phyloP scores from a whole-genome alignment of 2,797 vertebrate species.

The Sebastiscus albofasciatus region DNA sequence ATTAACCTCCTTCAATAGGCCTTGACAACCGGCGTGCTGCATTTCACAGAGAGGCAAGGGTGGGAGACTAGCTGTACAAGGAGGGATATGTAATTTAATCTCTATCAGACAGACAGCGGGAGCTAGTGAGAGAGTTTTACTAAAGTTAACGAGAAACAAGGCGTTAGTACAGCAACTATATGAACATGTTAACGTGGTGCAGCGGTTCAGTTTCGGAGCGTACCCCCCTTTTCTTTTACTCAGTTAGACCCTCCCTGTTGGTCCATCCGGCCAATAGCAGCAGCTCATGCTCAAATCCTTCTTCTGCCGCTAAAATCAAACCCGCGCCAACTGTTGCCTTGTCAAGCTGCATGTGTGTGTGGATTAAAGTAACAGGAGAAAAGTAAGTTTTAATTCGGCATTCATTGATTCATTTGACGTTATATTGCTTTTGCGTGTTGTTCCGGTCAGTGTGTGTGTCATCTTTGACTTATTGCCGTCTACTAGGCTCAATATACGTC shows the following conservation, averaged over 20 bases:
- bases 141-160: neutral
- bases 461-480: neutral
- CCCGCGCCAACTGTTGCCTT: rapidly evolving
- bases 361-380: neutral
- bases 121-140: too few relatives aligned
- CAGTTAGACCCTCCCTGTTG: neutral
- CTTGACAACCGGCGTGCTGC: neutral
- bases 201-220: neutral
- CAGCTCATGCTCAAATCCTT: neutral
- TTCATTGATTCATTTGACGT: neutral
- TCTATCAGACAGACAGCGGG: neutral
- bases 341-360: neutral
- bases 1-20: too few relatives aligned
- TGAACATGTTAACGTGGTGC: neutral
- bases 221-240: neutral
- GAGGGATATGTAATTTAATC: neutral
- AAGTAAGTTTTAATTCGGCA: slow-evolving; percentile 5
- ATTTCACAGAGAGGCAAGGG: neutral
- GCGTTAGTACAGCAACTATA: neutral
- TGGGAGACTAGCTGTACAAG: neutral
- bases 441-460: neutral
- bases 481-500: neutral
- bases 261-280: slow-evolving; percentile 68
- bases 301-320: slow-evolving; percentile 83
- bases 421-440: rapidly evolving